These are phyloP conservation scores for Napeogenes sylphis DNA, from an alignment of 2,888 invertebrate genomes.

Conservation along the genomic window DNA sequence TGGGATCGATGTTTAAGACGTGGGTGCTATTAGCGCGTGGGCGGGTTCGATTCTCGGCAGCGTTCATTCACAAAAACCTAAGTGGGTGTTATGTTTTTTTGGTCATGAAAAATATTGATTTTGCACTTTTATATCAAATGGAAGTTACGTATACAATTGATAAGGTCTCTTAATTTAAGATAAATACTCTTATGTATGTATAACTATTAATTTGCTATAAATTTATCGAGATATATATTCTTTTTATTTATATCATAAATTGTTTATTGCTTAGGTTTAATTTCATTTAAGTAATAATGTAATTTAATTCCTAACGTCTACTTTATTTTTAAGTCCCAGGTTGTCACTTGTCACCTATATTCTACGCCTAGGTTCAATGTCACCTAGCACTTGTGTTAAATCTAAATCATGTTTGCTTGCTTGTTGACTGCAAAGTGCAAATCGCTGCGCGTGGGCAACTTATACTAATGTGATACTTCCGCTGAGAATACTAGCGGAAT, in stretches of 20 bases:
- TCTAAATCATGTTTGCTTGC: conserved; percentile 1
- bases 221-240: too few relatives aligned
- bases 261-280: too few relatives aligned
- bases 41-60: conserved; percentile 45
- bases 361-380: conserved; percentile 6
- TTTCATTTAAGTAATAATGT: too few relatives aligned
- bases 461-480: conserved; percentile 34
- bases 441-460: conserved; percentile 26
- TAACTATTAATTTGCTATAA: too few relatives aligned
- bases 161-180: background rate
- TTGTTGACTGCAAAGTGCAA: conserved; percentile 16
- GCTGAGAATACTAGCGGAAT: conserved; percentile 19
- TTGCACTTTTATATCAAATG: background rate
- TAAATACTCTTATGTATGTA: background rate
- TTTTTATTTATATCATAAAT: too few relatives aligned
- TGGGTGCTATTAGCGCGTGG: conserved; percentile 47
- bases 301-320: too few relatives aligned
- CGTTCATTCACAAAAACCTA: conserved; percentile 27
- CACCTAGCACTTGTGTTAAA: background rate
- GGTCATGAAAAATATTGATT: background rate
- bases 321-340: too few relatives aligned
- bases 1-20: conserved; percentile 48
- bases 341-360: background rate
- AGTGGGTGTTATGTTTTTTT: background rate
- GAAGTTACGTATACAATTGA: background rate